Percentiles rank a stretch among this genome's conserved stretches.
phyloP scores from a whole-genome alignment of 2,797 vertebrate species.

The Pampus argenteus region DNA sequence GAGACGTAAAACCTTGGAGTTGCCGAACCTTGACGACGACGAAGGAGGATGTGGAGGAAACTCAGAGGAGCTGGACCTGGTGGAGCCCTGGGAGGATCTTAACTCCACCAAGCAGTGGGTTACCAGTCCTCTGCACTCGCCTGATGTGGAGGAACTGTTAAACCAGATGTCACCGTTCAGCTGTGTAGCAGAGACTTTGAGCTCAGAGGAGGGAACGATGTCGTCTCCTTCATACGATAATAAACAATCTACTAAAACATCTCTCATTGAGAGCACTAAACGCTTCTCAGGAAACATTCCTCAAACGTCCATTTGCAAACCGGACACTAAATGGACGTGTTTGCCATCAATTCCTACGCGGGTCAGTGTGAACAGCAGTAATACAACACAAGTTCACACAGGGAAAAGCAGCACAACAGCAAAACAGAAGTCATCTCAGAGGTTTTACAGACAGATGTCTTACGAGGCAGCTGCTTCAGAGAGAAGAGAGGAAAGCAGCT shows the following conservation, averaged over 20 bases:
- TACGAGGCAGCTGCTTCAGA: slow-evolving; percentile 73
- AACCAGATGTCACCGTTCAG: slow-evolving; percentile 68
- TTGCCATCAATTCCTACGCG: slow-evolving; percentile 49
- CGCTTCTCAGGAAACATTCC: slow-evolving; percentile 54
- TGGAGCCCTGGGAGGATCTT: slow-evolving; percentile 94
- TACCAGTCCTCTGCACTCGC: slow-evolving; percentile 96
- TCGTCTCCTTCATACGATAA: slow-evolving; percentile 31
- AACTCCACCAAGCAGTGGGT: slow-evolving; percentile 91
- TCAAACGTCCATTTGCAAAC: slow-evolving; percentile 55
- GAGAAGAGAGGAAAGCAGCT: slow-evolving; percentile 73
- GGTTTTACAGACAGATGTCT: slow-evolving; percentile 80
- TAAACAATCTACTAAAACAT: slow-evolving; percentile 39
- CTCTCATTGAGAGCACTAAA: slow-evolving; percentile 43
- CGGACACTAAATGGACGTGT: slow-evolving; percentile 62
- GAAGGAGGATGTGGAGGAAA: slow-evolving; percentile 82
- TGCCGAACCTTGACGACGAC: slow-evolving; percentile 79
- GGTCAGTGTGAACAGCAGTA: slow-evolving; percentile 37
- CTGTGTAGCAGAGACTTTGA: slow-evolving; percentile 43
- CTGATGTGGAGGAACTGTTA: slow-evolving; percentile 88
- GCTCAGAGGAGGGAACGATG: slow-evolving; percentile 32
- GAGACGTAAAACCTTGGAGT: slow-evolving; percentile 63
- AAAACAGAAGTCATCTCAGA: slow-evolving; percentile 80
- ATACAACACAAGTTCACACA: slow-evolving; percentile 56
- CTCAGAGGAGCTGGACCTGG: slow-evolving; percentile 89
- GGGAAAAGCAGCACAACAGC: slow-evolving; percentile 62